Conservation (phyloP, 2,797 vertebrate species). For the Ctenopoma kingsleyae region DNA sequence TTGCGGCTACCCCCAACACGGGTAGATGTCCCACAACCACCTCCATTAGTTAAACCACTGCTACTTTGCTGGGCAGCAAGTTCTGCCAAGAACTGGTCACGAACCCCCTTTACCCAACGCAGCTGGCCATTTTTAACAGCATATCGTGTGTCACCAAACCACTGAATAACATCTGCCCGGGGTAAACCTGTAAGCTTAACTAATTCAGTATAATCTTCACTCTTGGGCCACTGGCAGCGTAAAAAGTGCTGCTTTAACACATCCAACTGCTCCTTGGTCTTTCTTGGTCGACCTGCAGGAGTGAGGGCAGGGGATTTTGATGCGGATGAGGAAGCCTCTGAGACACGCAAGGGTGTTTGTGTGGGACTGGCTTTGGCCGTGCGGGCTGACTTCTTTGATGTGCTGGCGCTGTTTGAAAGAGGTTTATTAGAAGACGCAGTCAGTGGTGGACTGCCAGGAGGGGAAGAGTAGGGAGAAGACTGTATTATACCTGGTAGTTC, state of each 20-base stretch:
- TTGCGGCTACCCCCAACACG: constrained; percentile 76
- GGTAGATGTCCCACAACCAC: constrained; percentile 46
- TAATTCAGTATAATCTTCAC: constrained; percentile 90
- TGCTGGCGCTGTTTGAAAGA: constrained; percentile 69
- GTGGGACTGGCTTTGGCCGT: constrained; percentile 64
- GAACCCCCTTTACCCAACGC: constrained; percentile 90
- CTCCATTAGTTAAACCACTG: constrained; percentile 63
- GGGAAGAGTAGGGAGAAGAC: constrained; percentile 69
- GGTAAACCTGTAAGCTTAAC: constrained; percentile 90
- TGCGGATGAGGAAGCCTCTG: constrained; percentile 72
- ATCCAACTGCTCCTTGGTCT: constrained; percentile 93
- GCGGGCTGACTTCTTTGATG: constrained; percentile 73
- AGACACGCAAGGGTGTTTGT: constrained; percentile 53
- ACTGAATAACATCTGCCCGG: constrained; percentile 92
- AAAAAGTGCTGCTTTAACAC: constrained; percentile 92
- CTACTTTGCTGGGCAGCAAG: constrained; percentile 79
- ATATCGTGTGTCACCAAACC: constrained; percentile 95
- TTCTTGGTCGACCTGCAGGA: constrained; percentile 86
- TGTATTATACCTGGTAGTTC: constrained; percentile 50
- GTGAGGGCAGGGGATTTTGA: constrained; percentile 80
- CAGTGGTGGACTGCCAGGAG: constrained; percentile 71
- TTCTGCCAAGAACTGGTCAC: constrained; percentile 85
- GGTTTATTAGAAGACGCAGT: constrained; percentile 70
- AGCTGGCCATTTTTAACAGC: constrained; percentile 93
- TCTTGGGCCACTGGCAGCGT: constrained; percentile 91